Percentiles rank a stretch among this genome's conserved stretches.
Evolutionary conservation across 1,140 invertebrate species (phyloP).

Genomic region (Manduca sexta): DNA sequence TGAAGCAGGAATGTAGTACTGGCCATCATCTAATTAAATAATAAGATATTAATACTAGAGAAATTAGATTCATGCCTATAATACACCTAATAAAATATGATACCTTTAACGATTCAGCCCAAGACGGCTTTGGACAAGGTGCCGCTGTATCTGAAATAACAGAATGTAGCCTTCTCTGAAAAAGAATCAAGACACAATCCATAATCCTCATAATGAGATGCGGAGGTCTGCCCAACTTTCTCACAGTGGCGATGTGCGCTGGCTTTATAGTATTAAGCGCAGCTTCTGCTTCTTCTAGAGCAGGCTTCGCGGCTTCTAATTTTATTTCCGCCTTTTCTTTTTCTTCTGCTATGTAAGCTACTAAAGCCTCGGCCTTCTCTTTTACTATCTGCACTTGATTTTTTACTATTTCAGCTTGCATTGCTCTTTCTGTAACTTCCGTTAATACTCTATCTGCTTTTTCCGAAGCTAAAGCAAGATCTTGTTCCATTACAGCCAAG

Average conservation of each 20-base stretch:
- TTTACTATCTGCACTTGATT: conserved; percentile 96
- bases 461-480: conserved; percentile 89
- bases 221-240: conserved; percentile 94
- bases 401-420: conserved; percentile 95
- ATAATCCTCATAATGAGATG: conserved; percentile 98
- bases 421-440: conserved; percentile 91
- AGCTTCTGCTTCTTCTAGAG: conserved; percentile 94
- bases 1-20: conserved; percentile 95
- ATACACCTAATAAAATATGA: too few relatives aligned
- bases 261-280: conserved; percentile 98
- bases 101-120: conserved; percentile 96
- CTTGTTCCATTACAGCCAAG: conserved; percentile 94
- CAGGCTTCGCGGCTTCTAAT: conserved; percentile 92
- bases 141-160: conserved; percentile 86
- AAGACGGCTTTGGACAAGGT: conserved; percentile 93
- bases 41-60: conserved; percentile 2
- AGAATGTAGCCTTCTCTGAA: conserved; percentile 89
- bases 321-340: conserved; percentile 93
- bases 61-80: too few relatives aligned
- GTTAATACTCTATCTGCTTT: conserved; percentile 91
- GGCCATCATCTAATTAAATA: conserved; percentile 88
- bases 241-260: conserved; percentile 95
- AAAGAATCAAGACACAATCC: conserved; percentile 96
- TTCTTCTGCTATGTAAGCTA: conserved; percentile 92
- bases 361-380: conserved; percentile 94